Conservation (phyloP, 2,797 vertebrate genomes). For the Parotocinclus haroldoi region DNA sequence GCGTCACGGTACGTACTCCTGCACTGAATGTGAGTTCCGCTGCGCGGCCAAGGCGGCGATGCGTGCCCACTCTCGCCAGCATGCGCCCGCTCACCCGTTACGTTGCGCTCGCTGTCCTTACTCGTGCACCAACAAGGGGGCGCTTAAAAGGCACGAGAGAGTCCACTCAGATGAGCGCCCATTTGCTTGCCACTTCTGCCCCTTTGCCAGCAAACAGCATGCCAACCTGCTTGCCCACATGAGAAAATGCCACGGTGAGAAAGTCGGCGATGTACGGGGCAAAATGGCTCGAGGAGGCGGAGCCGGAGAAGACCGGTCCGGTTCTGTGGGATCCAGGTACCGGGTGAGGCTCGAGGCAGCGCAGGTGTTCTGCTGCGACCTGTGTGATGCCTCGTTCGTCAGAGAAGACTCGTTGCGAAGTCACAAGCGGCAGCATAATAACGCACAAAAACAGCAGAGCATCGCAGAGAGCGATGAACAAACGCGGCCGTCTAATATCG, state of each 20-base stretch:
- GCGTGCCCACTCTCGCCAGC: slow-evolving; percentile 84
- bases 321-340: slow-evolving; percentile 75
- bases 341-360: slow-evolving; percentile 85
- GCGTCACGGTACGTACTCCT: slow-evolving; percentile 84
- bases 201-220: slow-evolving; percentile 91
- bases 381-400: slow-evolving; percentile 88
- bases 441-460: slow-evolving; percentile 62
- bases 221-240: slow-evolving; percentile 91
- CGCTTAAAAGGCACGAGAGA: slow-evolving; percentile 87
- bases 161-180: slow-evolving; percentile 90
- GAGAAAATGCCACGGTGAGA: slow-evolving; percentile 85
- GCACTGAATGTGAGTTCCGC: slow-evolving; percentile 84
- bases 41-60: slow-evolving; percentile 87
- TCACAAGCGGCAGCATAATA: slow-evolving; percentile 88
- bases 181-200: slow-evolving; percentile 85
- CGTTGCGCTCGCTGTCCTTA: slow-evolving; percentile 88
- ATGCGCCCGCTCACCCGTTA: slow-evolving; percentile 84
- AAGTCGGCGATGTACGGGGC: slow-evolving; percentile 62
- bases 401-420: slow-evolving; percentile 92
- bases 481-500: background rate
- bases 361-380: slow-evolving; percentile 83
- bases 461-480: slow-evolving; percentile 24
- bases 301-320: slow-evolving; percentile 57
- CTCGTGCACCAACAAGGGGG: slow-evolving; percentile 89
- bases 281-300: slow-evolving; percentile 54